Conservation (phyloP, 2,113 vertebrate species). For the Oreotrochilus melanogaster region DNA sequence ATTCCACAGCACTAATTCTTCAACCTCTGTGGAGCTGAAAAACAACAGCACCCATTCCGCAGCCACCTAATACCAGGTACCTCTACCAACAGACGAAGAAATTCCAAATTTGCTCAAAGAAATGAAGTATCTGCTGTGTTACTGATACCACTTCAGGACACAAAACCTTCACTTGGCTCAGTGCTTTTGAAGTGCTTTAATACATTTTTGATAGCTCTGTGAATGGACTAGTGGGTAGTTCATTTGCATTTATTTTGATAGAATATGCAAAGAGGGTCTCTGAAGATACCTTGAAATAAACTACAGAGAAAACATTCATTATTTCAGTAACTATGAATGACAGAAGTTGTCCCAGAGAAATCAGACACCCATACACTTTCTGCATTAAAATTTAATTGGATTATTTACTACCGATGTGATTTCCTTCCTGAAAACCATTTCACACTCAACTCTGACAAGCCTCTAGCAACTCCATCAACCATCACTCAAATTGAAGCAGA, state of each 20-base stretch:
- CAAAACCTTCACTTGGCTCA: neutral
- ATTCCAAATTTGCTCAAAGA: neutral
- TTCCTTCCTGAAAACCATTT: slow-evolving; percentile 22
- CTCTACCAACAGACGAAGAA: neutral
- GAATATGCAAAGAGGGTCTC: slow-evolving; percentile 28
- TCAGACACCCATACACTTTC: neutral
- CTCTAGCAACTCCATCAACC: neutral
- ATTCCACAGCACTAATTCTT: neutral
- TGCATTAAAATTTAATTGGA: slow-evolving; percentile 17
- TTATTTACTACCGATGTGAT: neutral
- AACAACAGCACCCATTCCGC: neutral
- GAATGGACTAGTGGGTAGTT: slow-evolving; percentile 24
- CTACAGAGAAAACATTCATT: slow-evolving; percentile 18
- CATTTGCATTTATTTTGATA: slow-evolving; percentile 12
- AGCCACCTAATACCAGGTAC: neutral
- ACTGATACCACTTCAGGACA: neutral
- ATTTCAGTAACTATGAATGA: neutral
- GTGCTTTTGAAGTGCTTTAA: neutral
- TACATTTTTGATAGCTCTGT: slow-evolving; percentile 17
- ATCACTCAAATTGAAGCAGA: neutral
- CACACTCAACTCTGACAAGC: neutral
- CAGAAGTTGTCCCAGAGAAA: slow-evolving; percentile 19
- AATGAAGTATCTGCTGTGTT: neutral
- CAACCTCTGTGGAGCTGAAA: neutral
- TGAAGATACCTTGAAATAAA: slow-evolving; percentile 41